Base-by-base conservation (phyloP, 2,888 invertebrate genomes). In the Polylopha cassiicola region DNA sequence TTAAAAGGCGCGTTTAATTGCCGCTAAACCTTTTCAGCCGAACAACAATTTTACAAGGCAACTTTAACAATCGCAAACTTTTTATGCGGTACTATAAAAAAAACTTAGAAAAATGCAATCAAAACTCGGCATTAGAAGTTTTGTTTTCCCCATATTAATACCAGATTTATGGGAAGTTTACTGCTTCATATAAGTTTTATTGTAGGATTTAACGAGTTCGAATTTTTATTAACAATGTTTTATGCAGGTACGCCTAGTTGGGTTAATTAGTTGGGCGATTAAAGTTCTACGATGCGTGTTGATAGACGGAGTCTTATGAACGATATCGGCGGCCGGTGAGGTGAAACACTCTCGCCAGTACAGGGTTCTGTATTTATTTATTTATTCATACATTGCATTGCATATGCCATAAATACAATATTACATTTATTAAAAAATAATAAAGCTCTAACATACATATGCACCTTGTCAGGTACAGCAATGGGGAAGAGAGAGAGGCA, bases 221-320 rank as follows among this genome's bases (percentile, higher is more conserved):
- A 55, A 53, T 65, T 68, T 41, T 70, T 63, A 70, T 60, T 66
- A 63, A 63, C 55, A 56, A 59, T 59, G 60, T 70, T 73, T 69
- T 71, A 68, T 68, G 55, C 29, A 36, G 30, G 36, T 60, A 61
- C 54, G 53, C 56, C 53, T 64, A 61, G 56, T 66, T 65, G 51
- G 63, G 71, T 80, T 80, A 79, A 80, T 81, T 80, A 79, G 77
- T 60, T 67, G 58, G 54, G 44, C 65, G 69, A 73, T 78, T 74
- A 30, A 36, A 30, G 11, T 18, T 26, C 29, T 24, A 29, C 10
- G 41, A 30, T 36, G 26, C 22, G 23, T 18, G 18, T 6, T 4
- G 14, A 31, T 21, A 13, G 30, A 11, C 20, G 18, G 22, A 24
- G n/a, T n/a, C n/a, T n/a, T n/a, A n/a, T n/a, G n/a, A n/a, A n/a